Percentiles rank a stretch among this genome's conserved stretches.
phyloP scores from a whole-genome alignment of 1,140 invertebrate genomes.

The Teleogryllus occipitalis region DNA sequence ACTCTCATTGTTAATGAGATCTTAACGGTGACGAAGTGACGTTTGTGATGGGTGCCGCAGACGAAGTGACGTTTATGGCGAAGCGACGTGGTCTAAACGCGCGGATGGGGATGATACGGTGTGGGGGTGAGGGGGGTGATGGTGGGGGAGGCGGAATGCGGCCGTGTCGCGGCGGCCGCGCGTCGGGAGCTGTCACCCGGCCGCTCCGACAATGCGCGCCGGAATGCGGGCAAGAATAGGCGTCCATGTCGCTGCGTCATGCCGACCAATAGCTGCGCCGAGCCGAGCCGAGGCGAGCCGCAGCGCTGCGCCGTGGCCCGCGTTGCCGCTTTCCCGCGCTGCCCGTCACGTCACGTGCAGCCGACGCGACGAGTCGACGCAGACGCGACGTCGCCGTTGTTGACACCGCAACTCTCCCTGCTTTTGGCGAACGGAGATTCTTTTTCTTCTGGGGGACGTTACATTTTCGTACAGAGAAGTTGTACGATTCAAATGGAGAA shows the following conservation, averaged over 20 bases:
- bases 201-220: not conserved
- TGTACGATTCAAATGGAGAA: too few species aligned
- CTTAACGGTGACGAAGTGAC: too few species aligned
- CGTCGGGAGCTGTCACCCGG: not conserved
- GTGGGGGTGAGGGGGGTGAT: too few species aligned
- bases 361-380: not conserved
- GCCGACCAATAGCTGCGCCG: not conserved
- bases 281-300: not conserved
- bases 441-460: too few species aligned
- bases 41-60: too few species aligned
- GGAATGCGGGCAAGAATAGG: slow-evolving; percentile 3
- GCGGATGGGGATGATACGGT: not conserved
- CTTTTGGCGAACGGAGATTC: too few species aligned
- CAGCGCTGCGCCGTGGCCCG: not conserved
- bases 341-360: not conserved
- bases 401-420: too few species aligned
- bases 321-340: not conserved
- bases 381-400: not conserved
- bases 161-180: too few species aligned
- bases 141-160: not conserved
- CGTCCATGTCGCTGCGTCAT: not conserved
- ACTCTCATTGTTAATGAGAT: too few species aligned
- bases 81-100: too few species aligned
- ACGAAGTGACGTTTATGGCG: too few species aligned
- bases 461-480: too few species aligned